Evolutionary conservation across 2,888 invertebrate genomes (phyloP), one percentile per base, ranked within the genome.

Genomic region (Catocala fraxini): DNA sequence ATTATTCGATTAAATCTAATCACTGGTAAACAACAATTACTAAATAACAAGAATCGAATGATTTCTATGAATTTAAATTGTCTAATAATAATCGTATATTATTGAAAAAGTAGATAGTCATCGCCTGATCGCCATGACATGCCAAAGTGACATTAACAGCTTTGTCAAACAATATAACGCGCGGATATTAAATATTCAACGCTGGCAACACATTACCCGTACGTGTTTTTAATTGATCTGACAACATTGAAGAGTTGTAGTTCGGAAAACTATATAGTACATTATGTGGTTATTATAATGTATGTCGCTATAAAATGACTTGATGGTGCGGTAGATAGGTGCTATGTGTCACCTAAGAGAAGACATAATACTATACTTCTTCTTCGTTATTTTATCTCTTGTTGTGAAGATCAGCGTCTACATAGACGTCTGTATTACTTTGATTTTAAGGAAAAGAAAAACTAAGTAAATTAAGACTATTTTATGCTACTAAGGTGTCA

Each of bases 71-170:
- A 88, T 86, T 84, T 85, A 83, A 83, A 83, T 77, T 59, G 70
- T 74, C 73, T 73, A 85, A 81, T 83, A 81, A 79, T 79, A 75
- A 80, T 80, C 61, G 73, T 80, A 79, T 83, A 83, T 83, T 85
- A 89, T 88, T 86, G 83, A 88, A 80, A 70, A 70, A 54, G 46
- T 59, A 5, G 89, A 90, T 89, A 87, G 73, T 41, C 57, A 89
- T 88, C 89, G 61, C 41, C 43, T 69, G 68, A 75, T 63, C 64
- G 75, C 79, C 77, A 85, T 92, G 89, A 92, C 93, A 93, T 94
- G 93, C 93, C 88, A 93, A 89, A 88, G 78, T 82, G 85, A 88
- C 92, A 94, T 94, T 93, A 93, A 91, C 92, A 92, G 86, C 89
- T 90, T 82, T 89, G 90, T 89, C 90, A 91, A 91, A 90, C 90